Base-by-base conservation (phyloP, 2,888 invertebrate species). In the Pomacea canaliculata region DNA sequence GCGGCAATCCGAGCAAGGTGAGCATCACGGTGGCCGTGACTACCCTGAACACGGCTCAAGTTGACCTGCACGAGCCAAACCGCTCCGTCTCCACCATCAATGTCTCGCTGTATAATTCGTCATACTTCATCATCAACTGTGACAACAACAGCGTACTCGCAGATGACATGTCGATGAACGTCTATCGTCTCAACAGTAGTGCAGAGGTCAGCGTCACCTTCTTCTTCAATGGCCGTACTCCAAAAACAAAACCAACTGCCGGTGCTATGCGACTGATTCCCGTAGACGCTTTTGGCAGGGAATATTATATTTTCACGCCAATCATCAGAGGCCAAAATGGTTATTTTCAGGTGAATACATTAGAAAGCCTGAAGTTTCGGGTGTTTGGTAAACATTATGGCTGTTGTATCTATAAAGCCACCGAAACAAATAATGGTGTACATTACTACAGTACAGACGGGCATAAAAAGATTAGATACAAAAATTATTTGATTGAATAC, bases 221-320 rank as follows among this genome's bases (percentile, higher is more conserved):
- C 1, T 4, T 60, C 19, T 23, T 60, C 16, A n/a, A n/a, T n/a
- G 59, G 70, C 18, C 23, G n/a, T 18, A 12, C 2, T 9, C 13
- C 7, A 12, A 27, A 18, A n/a, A 1, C 13, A 27, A 7, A 49
- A 8, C 48, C 56, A 12, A 48, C 66, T n/a, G 18, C n/a, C n/a
- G 60, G 71, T 8, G 18, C 65, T 9, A 70, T 68, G 46, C 23
- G 73, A 27, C 63, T 73, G n/a, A 49, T 70, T 7, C 72, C 73
- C 16, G 63, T 69, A 23, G 70, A 77, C 7, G 65, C 48, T 8
- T 18, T 73, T 49, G 70, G 70, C 51, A 63, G 63, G 48, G 77
- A 72, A 18, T 73, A 77, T 63, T 73, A 60, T 27, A 63, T 51
- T 19, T 37, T 77, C 16, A 70, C 77, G 7, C 13, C 70, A 27